A percentile compares a stretch with the other conserved stretches of the same genome.
Evolutionary conservation across 2,797 vertebrate species (phyloP).

Genomic region (Delichon dasypus): DNA sequence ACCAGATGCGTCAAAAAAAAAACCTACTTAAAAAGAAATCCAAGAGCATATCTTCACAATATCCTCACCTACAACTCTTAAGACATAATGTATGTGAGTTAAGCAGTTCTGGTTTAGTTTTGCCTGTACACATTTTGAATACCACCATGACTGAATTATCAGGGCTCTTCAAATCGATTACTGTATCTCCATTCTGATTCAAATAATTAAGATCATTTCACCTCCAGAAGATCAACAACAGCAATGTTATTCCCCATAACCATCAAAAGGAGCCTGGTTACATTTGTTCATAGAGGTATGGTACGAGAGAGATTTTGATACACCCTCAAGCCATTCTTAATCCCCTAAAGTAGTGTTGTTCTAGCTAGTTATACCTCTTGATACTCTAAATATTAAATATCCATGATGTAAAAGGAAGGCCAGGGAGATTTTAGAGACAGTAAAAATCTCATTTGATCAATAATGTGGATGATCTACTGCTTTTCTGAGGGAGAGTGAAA

Average conservation of each 20-base stretch:
- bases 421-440: slow-evolving; percentile 55
- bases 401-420: slow-evolving; percentile 25
- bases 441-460: slow-evolving; percentile 45
- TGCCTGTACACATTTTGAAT: not conserved
- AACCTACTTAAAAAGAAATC: not conserved
- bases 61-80: not conserved
- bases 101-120: not conserved
- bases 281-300: not conserved
- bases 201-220: slow-evolving; percentile 46
- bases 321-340: slow-evolving; percentile 22
- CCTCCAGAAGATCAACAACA: slow-evolving; percentile 2
- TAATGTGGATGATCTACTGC: slow-evolving; percentile 19
- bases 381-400: slow-evolving; percentile 16
- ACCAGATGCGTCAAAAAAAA: not conserved
- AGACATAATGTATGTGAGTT: not conserved
- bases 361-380: not conserved
- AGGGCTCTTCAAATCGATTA: slow-evolving; percentile 26
- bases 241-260: not conserved
- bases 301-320: not conserved
- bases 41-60: not conserved
- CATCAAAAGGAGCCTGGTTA: not conserved
- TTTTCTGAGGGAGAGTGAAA: slow-evolving; percentile 6
- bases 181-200: not conserved
- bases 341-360: not conserved
- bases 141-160: not conserved